Base-by-base conservation (phyloP, 2,113 vertebrate genomes). In the Scomber scombrus region DNA sequence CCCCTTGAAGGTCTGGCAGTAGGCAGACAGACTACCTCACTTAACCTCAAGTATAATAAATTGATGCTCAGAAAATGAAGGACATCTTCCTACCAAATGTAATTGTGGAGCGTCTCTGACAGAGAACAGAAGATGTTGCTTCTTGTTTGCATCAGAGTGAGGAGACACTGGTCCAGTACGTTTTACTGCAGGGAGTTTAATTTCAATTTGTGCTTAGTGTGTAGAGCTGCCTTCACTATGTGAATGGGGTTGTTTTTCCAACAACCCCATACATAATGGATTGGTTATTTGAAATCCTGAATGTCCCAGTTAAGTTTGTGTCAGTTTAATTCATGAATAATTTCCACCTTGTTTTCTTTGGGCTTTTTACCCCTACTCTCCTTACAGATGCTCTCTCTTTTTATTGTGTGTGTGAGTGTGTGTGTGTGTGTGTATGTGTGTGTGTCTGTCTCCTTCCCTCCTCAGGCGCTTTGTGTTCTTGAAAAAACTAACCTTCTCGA, bases 321-420 rank as follows among this genome's bases (percentile, higher is more conserved):
- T 85, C 75, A 67, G 74, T 88, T 89, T 79, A 85, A 85, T 73
- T 88, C 85, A 90, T 90, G 54, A 90, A 91, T 93, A 88, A 89
- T 88, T 91, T 73, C 79, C 75, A 45, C 16, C 45, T 61, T 88
- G 80, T 88, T 85, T 89, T 88, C 45, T 61, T 89, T 75, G 45
- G 51, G 78, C 69, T 80, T 68, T 65, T 78, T 65, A 80, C 55
- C 7, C 68, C 43, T n/a, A 31, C 56, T 65, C 15, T 75, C 79
- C 63, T 61, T 14, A 75, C 60, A 72, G 72, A 80, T 69, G 14
- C 34, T 34, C 8, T 70, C 14, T 11, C 21, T 55, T 47, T 47
- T 16, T 61, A 11, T 40, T 70, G 34, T 7, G 34, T 40, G 34
- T 40, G 34, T 40, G 34, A 3, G 31, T 34, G 31, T 34, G 31